Percentiles rank a stretch among this genome's conserved stretches.
phyloP scores from a whole-genome alignment of 2,797 vertebrate genomes.

The Jordanella pulchra region DNA sequence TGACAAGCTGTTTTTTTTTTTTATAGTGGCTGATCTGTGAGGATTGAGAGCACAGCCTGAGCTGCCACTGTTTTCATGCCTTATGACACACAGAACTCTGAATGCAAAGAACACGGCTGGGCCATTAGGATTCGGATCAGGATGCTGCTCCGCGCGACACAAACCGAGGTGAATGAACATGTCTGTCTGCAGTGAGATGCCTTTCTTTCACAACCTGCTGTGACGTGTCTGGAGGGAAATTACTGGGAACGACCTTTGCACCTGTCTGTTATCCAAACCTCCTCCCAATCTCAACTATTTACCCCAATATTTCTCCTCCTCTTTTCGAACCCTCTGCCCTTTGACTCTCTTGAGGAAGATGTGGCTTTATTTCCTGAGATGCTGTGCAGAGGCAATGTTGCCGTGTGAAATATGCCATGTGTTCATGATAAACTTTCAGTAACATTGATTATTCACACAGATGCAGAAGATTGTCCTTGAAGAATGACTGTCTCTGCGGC shows the following conservation, averaged over 20 bases:
- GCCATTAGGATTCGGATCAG: constrained; percentile 78
- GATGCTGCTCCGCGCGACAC: constrained; percentile 65
- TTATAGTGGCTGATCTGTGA: constrained; percentile 32
- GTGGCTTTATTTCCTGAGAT: constrained; percentile 22
- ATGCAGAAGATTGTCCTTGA: constrained; percentile 70
- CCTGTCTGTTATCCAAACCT: constrained; percentile 54
- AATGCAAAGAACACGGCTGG: constrained; percentile 41
- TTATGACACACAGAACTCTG: constrained; percentile 59
- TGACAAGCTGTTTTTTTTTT: constrained; percentile 38
- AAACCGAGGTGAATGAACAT: constrained; percentile 77
- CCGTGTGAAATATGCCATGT: constrained; percentile 36
- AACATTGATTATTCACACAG: constrained; percentile 68
- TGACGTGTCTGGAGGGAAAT: constrained; percentile 61
- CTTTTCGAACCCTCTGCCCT: constrained; percentile 17
- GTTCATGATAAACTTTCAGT: constrained; percentile 64
- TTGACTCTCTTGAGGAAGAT: constrained; percentile 13
- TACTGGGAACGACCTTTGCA: constrained; percentile 61
- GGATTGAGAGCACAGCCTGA: constrained; percentile 53
- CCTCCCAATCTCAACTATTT: constrained; percentile 54
- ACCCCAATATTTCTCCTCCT: constrained; percentile 23
- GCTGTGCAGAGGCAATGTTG: constrained; percentile 7
- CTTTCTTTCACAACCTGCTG: constrained; percentile 59
- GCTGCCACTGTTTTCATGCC: constrained; percentile 46
- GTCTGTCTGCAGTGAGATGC: constrained; percentile 72
- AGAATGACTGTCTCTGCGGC: constrained; percentile 61